phyloP scores from a whole-genome alignment of 2,888 invertebrate genomes.

The Exephanes ischioxanthus region DNA sequence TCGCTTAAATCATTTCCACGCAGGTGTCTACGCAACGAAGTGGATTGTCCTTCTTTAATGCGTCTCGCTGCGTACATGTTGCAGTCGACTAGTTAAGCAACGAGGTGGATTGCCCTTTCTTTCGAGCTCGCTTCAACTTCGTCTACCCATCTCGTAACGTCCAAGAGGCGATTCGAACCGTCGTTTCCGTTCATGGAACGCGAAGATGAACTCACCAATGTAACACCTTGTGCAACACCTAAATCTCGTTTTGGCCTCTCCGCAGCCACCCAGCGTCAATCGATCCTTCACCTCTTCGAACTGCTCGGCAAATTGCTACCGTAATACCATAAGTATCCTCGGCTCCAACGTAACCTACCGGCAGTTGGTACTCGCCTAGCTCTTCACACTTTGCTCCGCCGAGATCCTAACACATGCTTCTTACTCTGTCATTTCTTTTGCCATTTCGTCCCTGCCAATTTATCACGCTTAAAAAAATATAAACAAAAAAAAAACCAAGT shows the following conservation, averaged over 20 bases:
- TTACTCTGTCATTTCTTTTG: neutral
- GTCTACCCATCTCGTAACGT: neutral
- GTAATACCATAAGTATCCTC: constrained; percentile 2
- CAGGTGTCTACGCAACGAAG: neutral
- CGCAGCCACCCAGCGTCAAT: neutral
- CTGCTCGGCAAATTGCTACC: constrained; percentile 3
- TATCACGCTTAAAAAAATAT: neutral
- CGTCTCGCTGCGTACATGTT: neutral
- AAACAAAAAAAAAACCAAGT: neutral
- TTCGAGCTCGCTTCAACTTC: constrained; percentile 4
- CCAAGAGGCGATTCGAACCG: neutral
- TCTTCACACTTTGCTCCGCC: neutral
- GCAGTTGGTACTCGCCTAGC: neutral
- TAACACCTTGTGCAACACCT: constrained; percentile 10
- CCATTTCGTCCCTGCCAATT: neutral
- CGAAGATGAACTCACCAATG: constrained; percentile 9
- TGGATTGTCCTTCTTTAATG: constrained; percentile 8
- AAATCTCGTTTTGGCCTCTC: constrained; percentile 8
- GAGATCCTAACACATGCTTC: neutral
- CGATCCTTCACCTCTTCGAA: constrained; percentile 7
- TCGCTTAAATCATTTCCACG: neutral
- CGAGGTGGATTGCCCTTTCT: constrained; percentile 4
- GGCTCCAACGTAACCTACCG: neutral
- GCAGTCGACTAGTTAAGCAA: neutral
- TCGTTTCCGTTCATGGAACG: constrained; percentile 1